Base-by-base conservation (phyloP, 2,888 invertebrate genomes). In the Melinaea marsaeus region DNA sequence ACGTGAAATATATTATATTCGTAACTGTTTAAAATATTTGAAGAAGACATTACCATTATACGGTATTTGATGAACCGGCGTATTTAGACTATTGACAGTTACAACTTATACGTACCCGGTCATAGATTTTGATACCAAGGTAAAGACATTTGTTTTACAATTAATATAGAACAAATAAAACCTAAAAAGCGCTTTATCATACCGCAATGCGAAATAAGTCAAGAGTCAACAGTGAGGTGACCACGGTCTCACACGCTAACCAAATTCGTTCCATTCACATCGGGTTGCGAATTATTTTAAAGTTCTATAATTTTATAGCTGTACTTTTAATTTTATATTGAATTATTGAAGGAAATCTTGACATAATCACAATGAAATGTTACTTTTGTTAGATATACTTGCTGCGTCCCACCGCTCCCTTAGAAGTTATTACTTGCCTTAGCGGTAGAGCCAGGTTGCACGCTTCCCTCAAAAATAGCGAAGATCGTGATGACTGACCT, bases 251-350 rank as follows among this genome's bases (percentile, higher is more conserved):
- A 34, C 62, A 60, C 56, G 56, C 56, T 42, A 62, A 61, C 55
- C n/a, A 60, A 47, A 55, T 56, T 35, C 56, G 45, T 56, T n/a
- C 47, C 60, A 57, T 57, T 60, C 48, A 54, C 45, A 62, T 55
- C 62, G n/a, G 58, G 60, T 61, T 32, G 62, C 55, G 63, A 57
- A 55, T 59, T 47, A 22, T 51, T 57, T 66, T 63, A 61, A 68
- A 69, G 58, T 67, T 59, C 58, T 55, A 64, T 67, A 67, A 69
- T 67, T 69, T 69, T 62, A 58, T 67, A 65, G 67, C 67, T 57
- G 59, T 59, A 55, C 57, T 22, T 22, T 22, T 22, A 22, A 22
- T 22, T 22, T 22, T 22, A 22, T 22, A 22, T 22, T n/a, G n/a
- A n/a, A n/a, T n/a, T n/a, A n/a, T n/a, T 45, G 57, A 54, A 58